A percentile compares a stretch with the other conserved stretches of the same genome.
Conservation (phyloP, 2,113 vertebrate species). For the Empidonax traillii region DNA sequence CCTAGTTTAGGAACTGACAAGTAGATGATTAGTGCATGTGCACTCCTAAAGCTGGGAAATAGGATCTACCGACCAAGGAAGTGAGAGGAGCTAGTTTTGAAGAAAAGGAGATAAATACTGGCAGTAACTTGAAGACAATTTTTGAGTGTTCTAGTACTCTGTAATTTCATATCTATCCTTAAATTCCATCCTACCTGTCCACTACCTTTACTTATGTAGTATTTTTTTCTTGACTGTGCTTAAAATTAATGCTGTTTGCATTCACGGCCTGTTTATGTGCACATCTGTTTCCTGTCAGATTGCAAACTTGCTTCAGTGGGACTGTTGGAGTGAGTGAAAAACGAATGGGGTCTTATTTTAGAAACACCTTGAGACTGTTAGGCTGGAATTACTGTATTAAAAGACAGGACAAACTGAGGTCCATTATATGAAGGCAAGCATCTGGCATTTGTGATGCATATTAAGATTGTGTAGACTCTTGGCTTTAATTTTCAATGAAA, state of each 20-base stretch:
- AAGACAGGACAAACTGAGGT: not conserved
- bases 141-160: not conserved
- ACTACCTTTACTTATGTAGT: not conserved
- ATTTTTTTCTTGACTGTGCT: not conserved
- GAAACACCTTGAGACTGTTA: slow-evolving; percentile 18
- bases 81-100: not conserved
- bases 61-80: not conserved
- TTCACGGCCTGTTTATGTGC: not conserved
- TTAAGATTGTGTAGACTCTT: not conserved
- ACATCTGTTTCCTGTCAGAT: not conserved
- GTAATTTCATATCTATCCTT: not conserved
- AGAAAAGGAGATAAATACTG: not conserved
- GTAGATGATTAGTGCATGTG: not conserved
- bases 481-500: not conserved
- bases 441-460: not conserved
- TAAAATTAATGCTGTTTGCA: not conserved
- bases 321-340: not conserved
- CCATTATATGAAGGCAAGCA: not conserved
- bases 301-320: not conserved
- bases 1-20: not conserved
- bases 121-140: not conserved
- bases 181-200: not conserved
- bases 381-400: not conserved
- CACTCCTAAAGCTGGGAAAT: not conserved
- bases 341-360: not conserved